Base-by-base conservation (phyloP, 2,113 vertebrate genomes). In the Oophaga pumilio region DNA sequence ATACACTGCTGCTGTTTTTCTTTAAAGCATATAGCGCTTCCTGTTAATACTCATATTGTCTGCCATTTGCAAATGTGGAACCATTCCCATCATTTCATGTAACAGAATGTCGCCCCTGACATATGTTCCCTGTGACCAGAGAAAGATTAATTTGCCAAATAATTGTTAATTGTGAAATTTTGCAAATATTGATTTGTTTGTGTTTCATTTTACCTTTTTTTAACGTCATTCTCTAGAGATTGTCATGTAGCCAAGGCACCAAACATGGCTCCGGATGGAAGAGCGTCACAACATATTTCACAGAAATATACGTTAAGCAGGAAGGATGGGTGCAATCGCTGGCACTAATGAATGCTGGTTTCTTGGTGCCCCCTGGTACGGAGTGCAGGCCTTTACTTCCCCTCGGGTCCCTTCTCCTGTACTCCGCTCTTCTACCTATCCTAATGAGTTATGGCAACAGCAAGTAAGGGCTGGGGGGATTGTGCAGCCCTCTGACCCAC, bases 401-500 rank as follows among this genome's bases (percentile, higher is more conserved):
- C 82, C 69, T 18, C 59, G 52, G 80, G 80, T 64, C 80, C 80
- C 50, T 26, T 56, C 82, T 71, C 60, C 13, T 68, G 8, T 26
- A 14, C 78, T 10, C 53, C 26, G 26, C 78, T 43, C 57, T 43
- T 43, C 52, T 57, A 56, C 64, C 82, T 69, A 69, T 69, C 66
- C 84, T 91, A 91, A 92, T 89, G 91, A 91, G 88, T 87, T 0
- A 0, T 87, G 6, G 53, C 89, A 90, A 85, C 82, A 90, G 89
- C 87, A 13, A 50, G 66, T 2, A 43, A 90, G 86, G 82, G 88
- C 68, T 28, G 69, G 83, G 82, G 0, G 69, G 87, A 87, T 43
- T 86, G 43, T 33, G 89, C 85, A 62, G 20, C 26, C 1, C 71
- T 76, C 15, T 90, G 90, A 89, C 91, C 90, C 91, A 92, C 88